A percentile compares a stretch with the other conserved stretches of the same genome.
These are phyloP conservation scores for Neostethus bicornis DNA, from an alignment of 2,797 vertebrate species.

Conservation along the genomic window DNA sequence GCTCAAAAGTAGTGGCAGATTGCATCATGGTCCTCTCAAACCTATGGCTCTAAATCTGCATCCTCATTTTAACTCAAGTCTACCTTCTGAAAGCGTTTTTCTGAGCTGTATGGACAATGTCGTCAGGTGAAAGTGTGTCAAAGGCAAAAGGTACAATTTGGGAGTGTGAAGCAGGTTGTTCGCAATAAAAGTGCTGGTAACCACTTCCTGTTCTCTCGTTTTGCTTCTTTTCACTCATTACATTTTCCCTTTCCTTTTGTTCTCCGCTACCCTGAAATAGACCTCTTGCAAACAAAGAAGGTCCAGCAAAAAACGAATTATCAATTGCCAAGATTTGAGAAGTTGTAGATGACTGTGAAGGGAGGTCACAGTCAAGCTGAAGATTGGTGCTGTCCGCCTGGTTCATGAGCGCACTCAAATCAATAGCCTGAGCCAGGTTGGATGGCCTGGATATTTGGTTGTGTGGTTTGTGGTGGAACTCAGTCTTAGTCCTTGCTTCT, in stretches of 20 bases:
- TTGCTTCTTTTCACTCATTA: conserved; percentile 29
- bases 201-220: conserved; percentile 28
- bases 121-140: conserved; percentile 94
- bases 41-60: conserved; percentile 2
- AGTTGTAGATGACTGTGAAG: conserved; percentile 53
- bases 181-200: conserved; percentile 79
- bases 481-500: conserved; percentile 18
- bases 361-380: conserved; percentile 30
- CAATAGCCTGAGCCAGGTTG: conserved; percentile 68
- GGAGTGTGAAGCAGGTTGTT: conserved; percentile 64
- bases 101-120: conserved; percentile 91
- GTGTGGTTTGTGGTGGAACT: conserved; percentile 52
- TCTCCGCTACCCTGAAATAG: conserved; percentile 79
- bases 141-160: conserved; percentile 89
- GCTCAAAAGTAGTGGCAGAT: conserved; percentile 6
- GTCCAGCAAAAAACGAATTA: conserved; percentile 80
- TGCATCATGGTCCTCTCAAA: not conserved
- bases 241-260: conserved; percentile 68
- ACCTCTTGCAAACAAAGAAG: conserved; percentile 91
- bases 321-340: conserved; percentile 20
- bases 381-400: conserved; percentile 27
- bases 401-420: conserved; percentile 85
- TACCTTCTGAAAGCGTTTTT: conserved; percentile 90
- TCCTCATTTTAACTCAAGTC: conserved; percentile 10
- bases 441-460: conserved; percentile 51